Base-by-base conservation (phyloP, 2,797 vertebrate species). In the Amphiprion clarkii region DNA sequence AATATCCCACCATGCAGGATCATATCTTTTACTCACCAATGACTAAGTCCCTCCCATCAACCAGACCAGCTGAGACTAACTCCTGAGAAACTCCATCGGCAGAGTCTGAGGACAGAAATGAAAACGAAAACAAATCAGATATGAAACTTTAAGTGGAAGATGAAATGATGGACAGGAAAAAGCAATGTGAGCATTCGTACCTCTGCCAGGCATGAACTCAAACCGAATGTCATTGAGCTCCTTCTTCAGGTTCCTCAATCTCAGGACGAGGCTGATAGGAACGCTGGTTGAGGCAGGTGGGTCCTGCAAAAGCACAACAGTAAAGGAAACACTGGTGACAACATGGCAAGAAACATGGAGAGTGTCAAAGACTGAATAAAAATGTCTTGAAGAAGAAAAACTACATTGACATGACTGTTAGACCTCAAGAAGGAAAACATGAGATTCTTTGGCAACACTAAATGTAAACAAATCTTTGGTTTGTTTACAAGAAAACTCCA, bases 81-180 rank as follows among this genome's bases (percentile, higher is more conserved):
- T 98, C 97, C 91, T 98, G 97, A 76, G 97, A 98, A 76, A 98
- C 97, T 11, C 97, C 97, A 8, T 98, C 97, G 42, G 97, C 97
- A 21, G 97, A 98, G 92, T 98, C 97, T 98, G 94, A 71, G 76
- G 78, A 73, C 31, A 68, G 19, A 74, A 6, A 21, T 10, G 1
- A 21, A 73, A 44, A 10, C 4, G 13, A 57, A 29, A 46, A 51
- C 27, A n/a, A 59, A 2, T 46, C 3, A n/a, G 10, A 63, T 25
- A 2, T n/a, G 29, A 81, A 61, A 44, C 2, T 4, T 0, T 9
- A 27, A 33, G 5, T 17, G 8, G 14, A 11, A 53, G 0, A 31
- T 40, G 64, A 16, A 0, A 5, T 11, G 5, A 1, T 0, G 23
- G 17, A 36, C 33, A n/a, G 31, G 6, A 39, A 53, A 31, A 0